phyloP scores from a whole-genome alignment of 2,113 vertebrate species.

The Menura novaehollandiae region DNA sequence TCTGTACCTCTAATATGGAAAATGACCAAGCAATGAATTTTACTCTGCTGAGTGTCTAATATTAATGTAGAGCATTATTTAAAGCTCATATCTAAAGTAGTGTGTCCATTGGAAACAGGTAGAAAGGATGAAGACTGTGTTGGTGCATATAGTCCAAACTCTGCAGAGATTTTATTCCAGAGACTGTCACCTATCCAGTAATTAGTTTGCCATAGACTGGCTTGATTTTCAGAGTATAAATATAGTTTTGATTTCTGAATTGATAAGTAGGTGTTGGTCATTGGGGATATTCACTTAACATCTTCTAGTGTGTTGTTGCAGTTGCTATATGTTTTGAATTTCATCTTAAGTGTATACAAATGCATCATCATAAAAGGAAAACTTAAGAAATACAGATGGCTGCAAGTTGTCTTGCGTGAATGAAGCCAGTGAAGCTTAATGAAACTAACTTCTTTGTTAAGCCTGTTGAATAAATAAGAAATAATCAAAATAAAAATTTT shows the following conservation, averaged over 20 bases:
- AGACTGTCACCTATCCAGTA: not conserved
- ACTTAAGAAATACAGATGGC: slow-evolving; percentile 24
- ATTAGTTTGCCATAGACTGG: not conserved
- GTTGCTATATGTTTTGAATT: not conserved
- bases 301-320: not conserved
- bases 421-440: slow-evolving; percentile 32
- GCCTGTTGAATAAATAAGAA: slow-evolving; percentile 57
- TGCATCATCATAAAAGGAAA: slow-evolving; percentile 6
- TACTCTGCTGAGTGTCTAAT: not conserved
- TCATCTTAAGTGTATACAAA: slow-evolving; percentile 35
- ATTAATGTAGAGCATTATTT: not conserved
- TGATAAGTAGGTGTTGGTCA: not conserved
- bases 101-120: not conserved
- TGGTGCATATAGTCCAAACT: not conserved
- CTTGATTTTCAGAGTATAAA: not conserved
- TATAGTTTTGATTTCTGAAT: not conserved
- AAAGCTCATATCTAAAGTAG: not conserved
- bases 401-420: slow-evolving; percentile 57
- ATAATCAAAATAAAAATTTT: slow-evolving; percentile 60
- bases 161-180: not conserved
- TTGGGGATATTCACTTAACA: not conserved
- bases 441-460: slow-evolving; percentile 59
- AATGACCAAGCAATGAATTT: not conserved
- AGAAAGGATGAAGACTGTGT: not conserved
- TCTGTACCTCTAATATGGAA: slow-evolving; percentile 27